Percentiles rank a stretch among this genome's conserved stretches.
Evolutionary conservation across 2,888 invertebrate species (phyloP).

Genomic region (Dione juno): DNA sequence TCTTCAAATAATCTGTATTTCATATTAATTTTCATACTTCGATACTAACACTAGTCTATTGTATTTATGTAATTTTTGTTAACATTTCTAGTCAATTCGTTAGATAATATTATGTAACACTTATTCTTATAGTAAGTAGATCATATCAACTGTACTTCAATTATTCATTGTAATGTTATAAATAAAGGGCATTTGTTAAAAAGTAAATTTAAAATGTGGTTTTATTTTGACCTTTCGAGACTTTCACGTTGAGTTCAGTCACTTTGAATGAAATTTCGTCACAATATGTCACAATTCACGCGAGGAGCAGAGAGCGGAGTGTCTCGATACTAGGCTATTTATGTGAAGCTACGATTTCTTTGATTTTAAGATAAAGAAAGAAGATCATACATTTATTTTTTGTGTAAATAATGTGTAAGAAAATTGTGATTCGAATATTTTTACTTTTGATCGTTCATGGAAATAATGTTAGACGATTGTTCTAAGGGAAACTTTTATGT

Average conservation of each 20-base stretch:
- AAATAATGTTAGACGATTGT: background rate
- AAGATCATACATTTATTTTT: background rate
- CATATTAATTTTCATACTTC: constrained; percentile 23
- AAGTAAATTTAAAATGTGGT: constrained; percentile 61
- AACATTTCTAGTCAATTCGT: constrained; percentile 40
- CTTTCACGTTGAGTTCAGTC: too few relatives aligned
- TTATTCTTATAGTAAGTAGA: constrained; percentile 32
- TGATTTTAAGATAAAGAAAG: background rate
- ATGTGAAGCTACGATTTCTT: too few relatives aligned
- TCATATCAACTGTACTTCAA: constrained; percentile 43
- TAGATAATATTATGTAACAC: constrained; percentile 36
- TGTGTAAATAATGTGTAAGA: background rate
- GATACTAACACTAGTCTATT: constrained; percentile 16
- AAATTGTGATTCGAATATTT: background rate
- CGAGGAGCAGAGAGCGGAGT: background rate
- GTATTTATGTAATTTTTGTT: constrained; percentile 18
- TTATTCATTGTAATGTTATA: constrained; percentile 71
- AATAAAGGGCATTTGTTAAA: constrained; percentile 80
- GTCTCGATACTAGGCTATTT: background rate
- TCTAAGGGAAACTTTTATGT: background rate
- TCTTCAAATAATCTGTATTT: constrained; percentile 28
- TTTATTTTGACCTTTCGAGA: too few relatives aligned
- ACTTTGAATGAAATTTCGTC: too few relatives aligned
- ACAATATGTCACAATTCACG: too few relatives aligned
- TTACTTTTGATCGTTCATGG: constrained; percentile 6